Evolutionary conservation across 1,140 invertebrate species (phyloP).

Genomic region (Hesperophylax magnus): DNA sequence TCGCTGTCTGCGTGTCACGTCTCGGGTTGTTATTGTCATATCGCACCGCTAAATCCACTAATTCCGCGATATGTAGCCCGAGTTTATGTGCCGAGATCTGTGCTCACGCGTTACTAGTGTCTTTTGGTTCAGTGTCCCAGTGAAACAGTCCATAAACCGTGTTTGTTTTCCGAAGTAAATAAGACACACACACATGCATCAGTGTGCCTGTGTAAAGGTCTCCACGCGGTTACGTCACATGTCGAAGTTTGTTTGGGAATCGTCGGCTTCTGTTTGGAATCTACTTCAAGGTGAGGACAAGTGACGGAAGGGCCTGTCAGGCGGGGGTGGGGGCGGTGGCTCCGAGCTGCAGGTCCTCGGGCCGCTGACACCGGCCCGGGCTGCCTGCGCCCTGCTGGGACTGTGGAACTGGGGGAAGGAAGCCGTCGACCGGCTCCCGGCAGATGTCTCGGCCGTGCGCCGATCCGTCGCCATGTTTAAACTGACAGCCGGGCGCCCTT

Average conservation of each 20-base stretch:
- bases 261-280: conserved; percentile 1
- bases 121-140: conserved; percentile 34
- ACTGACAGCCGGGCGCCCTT: conserved; percentile 29
- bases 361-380: background rate
- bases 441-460: conserved; percentile 42
- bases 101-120: conserved; percentile 22
- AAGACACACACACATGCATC: conserved; percentile 42
- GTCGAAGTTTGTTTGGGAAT: conserved; percentile 36
- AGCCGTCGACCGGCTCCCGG: conserved; percentile 38
- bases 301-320: background rate
- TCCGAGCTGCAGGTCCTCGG: background rate
- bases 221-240: conserved; percentile 52
- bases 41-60: conserved; percentile 32
- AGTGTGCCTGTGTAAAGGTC: conserved; percentile 46
- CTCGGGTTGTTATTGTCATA: conserved; percentile 50
- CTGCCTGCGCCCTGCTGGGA: no score
- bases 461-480: conserved; percentile 45
- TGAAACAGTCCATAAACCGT: conserved; percentile 45
- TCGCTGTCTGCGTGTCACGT: conserved; percentile 50
- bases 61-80: conserved; percentile 27
- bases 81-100: conserved; percentile 28
- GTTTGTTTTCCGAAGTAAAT: conserved; percentile 47
- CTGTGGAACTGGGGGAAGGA: no score
- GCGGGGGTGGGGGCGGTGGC: conserved; percentile 10
- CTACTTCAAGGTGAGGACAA: conserved; percentile 19